Conservation (phyloP, 2,797 vertebrate genomes). For the Calcarius lapponicus region DNA sequence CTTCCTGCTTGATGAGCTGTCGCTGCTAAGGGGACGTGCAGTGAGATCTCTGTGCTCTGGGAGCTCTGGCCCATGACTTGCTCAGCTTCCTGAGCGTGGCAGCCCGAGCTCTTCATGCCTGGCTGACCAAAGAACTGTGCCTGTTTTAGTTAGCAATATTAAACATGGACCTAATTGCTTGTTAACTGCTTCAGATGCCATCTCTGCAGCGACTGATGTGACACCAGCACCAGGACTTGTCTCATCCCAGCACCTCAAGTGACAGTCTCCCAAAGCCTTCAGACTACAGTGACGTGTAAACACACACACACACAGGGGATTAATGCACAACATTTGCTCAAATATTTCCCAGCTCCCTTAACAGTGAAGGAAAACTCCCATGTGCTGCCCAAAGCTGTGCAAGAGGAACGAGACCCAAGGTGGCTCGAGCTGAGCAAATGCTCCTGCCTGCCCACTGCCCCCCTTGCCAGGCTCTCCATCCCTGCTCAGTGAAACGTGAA, state of each 20-base stretch:
- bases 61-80: neutral
- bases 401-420: neutral
- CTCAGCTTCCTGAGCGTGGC: neutral
- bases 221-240: neutral
- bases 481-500: accelerated
- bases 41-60: neutral
- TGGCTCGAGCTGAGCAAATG: neutral
- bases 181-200: constrained; percentile 11
- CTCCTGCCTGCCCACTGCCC: neutral
- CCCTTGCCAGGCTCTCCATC: neutral
- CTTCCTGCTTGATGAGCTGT: neutral
- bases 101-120: neutral
- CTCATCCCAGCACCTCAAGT: neutral
- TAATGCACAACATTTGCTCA: neutral
- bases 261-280: neutral
- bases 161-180: constrained; percentile 29
- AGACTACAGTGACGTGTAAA: neutral
- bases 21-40: neutral
- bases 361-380: neutral
- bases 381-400: neutral
- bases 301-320: neutral
- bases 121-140: neutral
- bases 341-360: neutral
- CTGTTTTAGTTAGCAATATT: constrained; percentile 5
- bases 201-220: neutral